phyloP scores from a whole-genome alignment of 2,888 invertebrate genomes.

The Nowickia ferox region DNA sequence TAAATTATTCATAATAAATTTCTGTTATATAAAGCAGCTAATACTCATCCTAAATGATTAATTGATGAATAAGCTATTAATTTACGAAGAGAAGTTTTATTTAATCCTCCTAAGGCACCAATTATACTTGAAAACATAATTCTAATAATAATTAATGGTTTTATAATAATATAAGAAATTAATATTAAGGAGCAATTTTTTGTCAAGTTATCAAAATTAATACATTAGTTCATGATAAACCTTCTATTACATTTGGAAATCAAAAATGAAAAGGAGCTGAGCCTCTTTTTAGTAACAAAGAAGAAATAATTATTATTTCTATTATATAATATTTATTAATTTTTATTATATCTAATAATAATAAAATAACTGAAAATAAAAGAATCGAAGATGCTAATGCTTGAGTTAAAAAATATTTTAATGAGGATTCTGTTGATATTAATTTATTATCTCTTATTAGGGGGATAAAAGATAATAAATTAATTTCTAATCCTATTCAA shows the following conservation, averaged over 20 bases:
- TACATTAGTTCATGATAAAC: conserved; percentile 85
- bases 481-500: too few species aligned
- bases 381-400: too few species aligned
- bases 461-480: conserved; percentile 86
- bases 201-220: conserved; percentile 86
- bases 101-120: conserved; percentile 84
- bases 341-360: too few species aligned
- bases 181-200: conserved; percentile 87
- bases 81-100: conserved; percentile 85
- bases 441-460: too few species aligned
- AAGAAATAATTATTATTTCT: too few species aligned
- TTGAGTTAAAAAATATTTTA: too few species aligned
- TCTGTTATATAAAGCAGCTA: conserved; percentile 83
- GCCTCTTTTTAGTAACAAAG: too few species aligned
- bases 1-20: conserved; percentile 84
- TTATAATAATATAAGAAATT: conserved; percentile 84
- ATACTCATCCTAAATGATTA: conserved; percentile 86
- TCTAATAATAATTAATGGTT: conserved; percentile 83
- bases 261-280: too few species aligned
- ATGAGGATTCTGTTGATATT: too few species aligned
- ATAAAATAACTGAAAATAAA: too few species aligned
- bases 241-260: conserved; percentile 85
- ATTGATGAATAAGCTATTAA: conserved; percentile 86
- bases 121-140: conserved; percentile 84
- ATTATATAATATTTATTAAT: too few species aligned